Conservation (phyloP, 2,797 vertebrate genomes). For the Cyclura pinguis region DNA sequence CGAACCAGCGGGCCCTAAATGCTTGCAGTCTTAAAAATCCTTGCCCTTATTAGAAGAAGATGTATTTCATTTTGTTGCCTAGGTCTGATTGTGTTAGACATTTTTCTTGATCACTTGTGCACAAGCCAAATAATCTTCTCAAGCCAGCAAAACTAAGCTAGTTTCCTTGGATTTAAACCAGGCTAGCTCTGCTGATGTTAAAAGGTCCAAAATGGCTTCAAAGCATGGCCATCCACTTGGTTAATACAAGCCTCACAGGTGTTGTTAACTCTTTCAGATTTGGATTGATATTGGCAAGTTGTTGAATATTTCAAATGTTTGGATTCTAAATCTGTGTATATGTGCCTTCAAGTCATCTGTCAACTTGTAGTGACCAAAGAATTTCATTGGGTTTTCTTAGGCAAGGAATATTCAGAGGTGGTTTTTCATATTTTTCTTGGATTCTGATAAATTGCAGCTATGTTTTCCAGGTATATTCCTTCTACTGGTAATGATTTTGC, state of each 20-base stretch:
- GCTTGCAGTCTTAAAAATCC: slow-evolving; percentile 3
- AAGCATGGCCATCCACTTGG: not conserved
- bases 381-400: no score
- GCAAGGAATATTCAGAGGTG: no score
- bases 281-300: slow-evolving; percentile 2
- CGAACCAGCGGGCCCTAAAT: not conserved
- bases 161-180: not conserved
- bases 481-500: not conserved
- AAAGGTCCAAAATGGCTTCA: not conserved
- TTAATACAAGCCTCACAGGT: not conserved
- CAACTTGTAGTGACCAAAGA: no score
- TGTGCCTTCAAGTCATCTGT: no score
- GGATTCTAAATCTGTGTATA: not conserved
- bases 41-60: not conserved
- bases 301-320: not conserved
- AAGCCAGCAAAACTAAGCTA: not conserved
- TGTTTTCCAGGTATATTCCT: not conserved
- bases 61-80: not conserved
- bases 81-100: not conserved
- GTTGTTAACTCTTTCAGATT: not conserved
- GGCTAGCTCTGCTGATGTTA: not conserved
- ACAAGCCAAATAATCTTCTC: not conserved
- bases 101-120: not conserved
- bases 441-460: not conserved
- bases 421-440: slow-evolving; percentile 2